Conservation (phyloP, 2,797 vertebrate genomes). For the Brachyalestes nurse region DNA sequence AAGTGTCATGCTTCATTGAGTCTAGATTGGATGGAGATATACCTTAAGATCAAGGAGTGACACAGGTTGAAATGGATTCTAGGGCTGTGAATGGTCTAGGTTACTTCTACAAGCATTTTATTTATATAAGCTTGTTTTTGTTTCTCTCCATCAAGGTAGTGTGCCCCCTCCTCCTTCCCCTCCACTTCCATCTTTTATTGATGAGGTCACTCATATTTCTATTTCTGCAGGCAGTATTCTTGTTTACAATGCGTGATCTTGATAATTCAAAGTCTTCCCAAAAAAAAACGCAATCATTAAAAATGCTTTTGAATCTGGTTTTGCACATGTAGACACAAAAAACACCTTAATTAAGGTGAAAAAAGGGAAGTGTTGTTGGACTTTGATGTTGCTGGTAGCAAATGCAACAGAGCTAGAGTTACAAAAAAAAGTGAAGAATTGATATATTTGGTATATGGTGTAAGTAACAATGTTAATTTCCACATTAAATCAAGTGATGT, state of each 20-base stretch:
- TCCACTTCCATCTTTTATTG: conserved; percentile 59
- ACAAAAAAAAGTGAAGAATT: no score
- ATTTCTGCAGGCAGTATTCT: conserved; percentile 54
- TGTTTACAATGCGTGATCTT: conserved; percentile 59
- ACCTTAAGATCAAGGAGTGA: conserved; percentile 9
- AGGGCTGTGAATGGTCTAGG: not conserved
- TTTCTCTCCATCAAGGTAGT: conserved; percentile 33
- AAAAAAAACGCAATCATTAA: conserved; percentile 6
- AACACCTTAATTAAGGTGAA: not conserved
- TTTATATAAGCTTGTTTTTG: conserved; percentile 43
- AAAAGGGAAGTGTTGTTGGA: not conserved
- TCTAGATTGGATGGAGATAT: conserved; percentile 9
- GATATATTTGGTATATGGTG: no score
- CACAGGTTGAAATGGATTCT: conserved; percentile 13
- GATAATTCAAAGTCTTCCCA: conserved; percentile 59
- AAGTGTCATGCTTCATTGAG: conserved; percentile 3
- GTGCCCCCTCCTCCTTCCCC: conserved; percentile 18
- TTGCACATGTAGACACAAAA: not conserved
- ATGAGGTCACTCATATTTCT: conserved; percentile 52
- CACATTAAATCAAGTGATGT: no score
- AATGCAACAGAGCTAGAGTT: no score
- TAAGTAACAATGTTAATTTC: no score
- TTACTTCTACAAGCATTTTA: conserved; percentile 22
- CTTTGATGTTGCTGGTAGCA: no score
- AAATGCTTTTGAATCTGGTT: conserved; percentile 26